Evolutionary conservation across 2,888 invertebrate genomes (phyloP), one percentile per base, ranked within the genome.

Genomic region (Polyploca ridens): DNA sequence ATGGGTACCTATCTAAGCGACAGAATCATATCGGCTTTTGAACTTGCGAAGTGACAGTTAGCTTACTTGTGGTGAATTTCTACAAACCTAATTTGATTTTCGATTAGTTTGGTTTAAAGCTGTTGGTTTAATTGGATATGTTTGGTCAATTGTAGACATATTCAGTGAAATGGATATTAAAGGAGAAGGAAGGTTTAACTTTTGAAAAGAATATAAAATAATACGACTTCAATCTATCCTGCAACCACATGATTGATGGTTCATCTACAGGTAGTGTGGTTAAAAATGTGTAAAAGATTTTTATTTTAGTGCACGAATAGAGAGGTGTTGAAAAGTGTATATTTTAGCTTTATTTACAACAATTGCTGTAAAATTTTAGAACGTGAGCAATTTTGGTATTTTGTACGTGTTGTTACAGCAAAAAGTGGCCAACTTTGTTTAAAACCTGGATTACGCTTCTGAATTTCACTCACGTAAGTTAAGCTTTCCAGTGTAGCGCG

Each of bases 61-160:
- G 70, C 64, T 70, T 68, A 63, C 65, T 67, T 68, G 67, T 68
- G 67, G 69, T 65, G 67, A 72, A 77, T 74, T 72, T 69, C 68
- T 74, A 69, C 64, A 65, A 71, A 75, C 58, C 70, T 72, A 70
- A 78, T 74, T 74, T 74, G 63, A 75, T 78, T 70, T 75, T 74
- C 69, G 72, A 66, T 70, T 59, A 54, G 19, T 54, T 54, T 54
- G n/a, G 54, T 54, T 19, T 19, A 54, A 54, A 46, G n/a, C 46
- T 54, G 16, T 16, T 4, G 54, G 16, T 6, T 54, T 54, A 54
- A 54, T 54, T 54, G 19, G 54, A 54, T 54, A 19, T 54, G 54
- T 19, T 54, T n/a, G 54, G 16, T 10, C 54, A 19, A 54, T 54
- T 54, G 10, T 54, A 19, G 54, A 54, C 19, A 2, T 16, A 10